Percentiles rank a stretch among this genome's conserved stretches.
phyloP scores from a whole-genome alignment of 1,140 invertebrate species.

The Leptestheria dahalacensis region DNA sequence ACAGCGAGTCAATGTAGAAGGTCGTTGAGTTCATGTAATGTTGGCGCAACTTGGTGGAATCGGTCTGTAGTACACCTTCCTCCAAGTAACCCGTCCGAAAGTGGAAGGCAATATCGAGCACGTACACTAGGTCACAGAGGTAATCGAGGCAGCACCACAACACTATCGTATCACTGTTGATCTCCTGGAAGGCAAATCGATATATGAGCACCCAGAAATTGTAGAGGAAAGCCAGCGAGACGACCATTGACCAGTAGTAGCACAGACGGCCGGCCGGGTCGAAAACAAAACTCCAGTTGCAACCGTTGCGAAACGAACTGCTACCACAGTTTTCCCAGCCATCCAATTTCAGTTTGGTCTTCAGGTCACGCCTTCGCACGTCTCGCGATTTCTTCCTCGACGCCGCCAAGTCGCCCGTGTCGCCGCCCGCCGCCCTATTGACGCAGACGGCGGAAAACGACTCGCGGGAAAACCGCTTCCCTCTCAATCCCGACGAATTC shows the following conservation, averaged over 20 bases:
- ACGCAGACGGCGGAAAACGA: slow-evolving; percentile 54
- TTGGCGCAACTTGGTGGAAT: slow-evolving; percentile 75
- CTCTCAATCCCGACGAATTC: slow-evolving; percentile 10
- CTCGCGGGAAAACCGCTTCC: slow-evolving; percentile 46
- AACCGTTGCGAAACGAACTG: slow-evolving; percentile 27
- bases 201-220: slow-evolving; percentile 99
- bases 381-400: slow-evolving; percentile 7
- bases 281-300: slow-evolving; percentile 81
- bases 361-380: slow-evolving; percentile 41
- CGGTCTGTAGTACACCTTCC: slow-evolving; percentile 91
- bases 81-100: slow-evolving; percentile 93
- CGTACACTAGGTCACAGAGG: slow-evolving; percentile 86
- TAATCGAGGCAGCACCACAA: slow-evolving; percentile 96
- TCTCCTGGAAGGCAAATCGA: slow-evolving; percentile 86
- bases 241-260: slow-evolving; percentile 94
- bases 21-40: slow-evolving; percentile 98
- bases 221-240: slow-evolving; percentile 93
- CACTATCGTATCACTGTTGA: slow-evolving; percentile 53
- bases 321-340: slow-evolving; percentile 12
- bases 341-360: slow-evolving; percentile 45
- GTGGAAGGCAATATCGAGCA: slow-evolving; percentile 91
- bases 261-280: slow-evolving; percentile 36
- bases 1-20: slow-evolving; percentile 97
- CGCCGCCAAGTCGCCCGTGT: slow-evolving; percentile 3
- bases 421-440: slow-evolving; percentile 33